phyloP scores from a whole-genome alignment of 2,113 vertebrate genomes.

The Heterocephalus glaber region DNA sequence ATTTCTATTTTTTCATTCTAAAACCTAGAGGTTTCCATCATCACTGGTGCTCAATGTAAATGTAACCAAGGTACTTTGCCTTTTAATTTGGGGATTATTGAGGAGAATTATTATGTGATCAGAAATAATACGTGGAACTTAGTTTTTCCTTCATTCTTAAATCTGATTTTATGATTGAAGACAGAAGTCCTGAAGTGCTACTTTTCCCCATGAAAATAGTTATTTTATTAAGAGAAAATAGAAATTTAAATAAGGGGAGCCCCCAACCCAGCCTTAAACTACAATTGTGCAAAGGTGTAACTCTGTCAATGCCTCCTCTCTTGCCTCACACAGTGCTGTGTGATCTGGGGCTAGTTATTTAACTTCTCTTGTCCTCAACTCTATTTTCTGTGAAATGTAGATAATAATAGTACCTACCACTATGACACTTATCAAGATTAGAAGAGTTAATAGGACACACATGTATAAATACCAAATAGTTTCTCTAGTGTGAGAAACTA shows the following conservation, averaged over 20 bases:
- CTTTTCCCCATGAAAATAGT: slow-evolving; percentile 2
- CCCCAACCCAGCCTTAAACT: background rate
- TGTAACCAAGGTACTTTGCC: background rate
- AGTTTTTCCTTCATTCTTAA: slow-evolving; percentile 29
- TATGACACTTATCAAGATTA: background rate
- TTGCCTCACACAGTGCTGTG: background rate
- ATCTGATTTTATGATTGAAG: slow-evolving; percentile 24
- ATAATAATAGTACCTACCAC: background rate
- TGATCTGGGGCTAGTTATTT: background rate
- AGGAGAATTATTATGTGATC: slow-evolving; percentile 18
- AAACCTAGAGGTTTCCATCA: slow-evolving; percentile 8
- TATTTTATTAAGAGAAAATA: background rate
- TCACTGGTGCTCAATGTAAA: slow-evolving; percentile 6
- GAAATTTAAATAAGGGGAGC: background rate
- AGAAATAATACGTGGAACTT: slow-evolving; percentile 25
- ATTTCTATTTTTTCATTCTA: slow-evolving; percentile 51
- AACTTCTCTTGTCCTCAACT: background rate
- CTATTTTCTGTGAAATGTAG: background rate
- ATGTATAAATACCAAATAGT: too few species aligned
- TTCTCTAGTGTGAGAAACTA: too few species aligned
- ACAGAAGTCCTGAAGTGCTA: background rate
- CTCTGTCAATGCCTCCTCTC: background rate
- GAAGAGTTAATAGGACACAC: too few species aligned
- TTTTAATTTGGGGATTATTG: slow-evolving; percentile 18
- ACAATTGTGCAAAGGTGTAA: background rate